These are phyloP conservation scores for Zosterops lateralis DNA, from an alignment of 2,113 vertebrate species.

Conservation along the genomic window DNA sequence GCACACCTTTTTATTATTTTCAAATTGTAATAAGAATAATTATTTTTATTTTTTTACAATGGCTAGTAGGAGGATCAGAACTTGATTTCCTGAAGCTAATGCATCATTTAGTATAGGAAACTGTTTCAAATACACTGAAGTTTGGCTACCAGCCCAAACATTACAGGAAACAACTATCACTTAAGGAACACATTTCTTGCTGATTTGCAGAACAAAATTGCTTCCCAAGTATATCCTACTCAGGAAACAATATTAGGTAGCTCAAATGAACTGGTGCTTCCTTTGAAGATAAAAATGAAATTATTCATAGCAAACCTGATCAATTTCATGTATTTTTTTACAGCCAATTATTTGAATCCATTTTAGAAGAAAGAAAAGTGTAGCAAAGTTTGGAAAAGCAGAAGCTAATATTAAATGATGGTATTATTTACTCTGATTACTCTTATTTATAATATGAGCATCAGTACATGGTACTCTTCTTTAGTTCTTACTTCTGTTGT, in stretches of 20 bases:
- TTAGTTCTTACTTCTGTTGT: background rate
- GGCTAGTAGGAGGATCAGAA: background rate
- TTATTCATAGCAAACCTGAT: background rate
- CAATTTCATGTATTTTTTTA: background rate
- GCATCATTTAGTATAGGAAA: background rate
- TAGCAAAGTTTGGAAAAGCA: background rate
- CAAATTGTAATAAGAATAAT: background rate
- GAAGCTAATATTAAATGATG: background rate
- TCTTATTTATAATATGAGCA: conserved; percentile 27
- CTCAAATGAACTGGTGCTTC: background rate
- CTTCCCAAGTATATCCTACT: background rate
- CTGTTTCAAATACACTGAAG: background rate
- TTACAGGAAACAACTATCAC: background rate
- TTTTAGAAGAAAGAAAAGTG: background rate
- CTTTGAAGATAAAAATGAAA: conserved; percentile 19
- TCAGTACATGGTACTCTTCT: background rate
- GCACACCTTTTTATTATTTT: background rate
- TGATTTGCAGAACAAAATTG: background rate
- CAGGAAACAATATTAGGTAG: background rate
- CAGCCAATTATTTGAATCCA: background rate
- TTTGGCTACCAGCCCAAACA: background rate
- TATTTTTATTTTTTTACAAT: background rate
- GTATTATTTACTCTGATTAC: background rate
- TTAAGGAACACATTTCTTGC: background rate
- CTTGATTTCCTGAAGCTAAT: background rate